Evolutionary conservation across 2,113 vertebrate genomes (phyloP), one percentile per base, ranked within the genome.

Genomic region (Myiagra hebetior): DNA sequence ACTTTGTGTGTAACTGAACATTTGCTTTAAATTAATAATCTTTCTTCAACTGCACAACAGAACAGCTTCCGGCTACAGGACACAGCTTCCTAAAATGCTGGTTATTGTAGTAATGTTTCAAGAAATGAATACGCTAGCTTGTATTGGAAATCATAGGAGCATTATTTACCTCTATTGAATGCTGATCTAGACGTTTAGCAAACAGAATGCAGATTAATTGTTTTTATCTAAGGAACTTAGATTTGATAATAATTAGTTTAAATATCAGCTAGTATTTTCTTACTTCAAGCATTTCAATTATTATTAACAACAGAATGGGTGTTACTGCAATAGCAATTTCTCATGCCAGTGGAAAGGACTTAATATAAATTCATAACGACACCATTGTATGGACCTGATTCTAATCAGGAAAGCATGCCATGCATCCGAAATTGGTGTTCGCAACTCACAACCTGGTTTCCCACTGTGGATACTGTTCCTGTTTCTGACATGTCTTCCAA

Each of bases 231-330:
- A 89, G 55, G 20, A 82, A 95, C 78, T 96, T 92, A 64, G 78
- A 97, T 95, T 92, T 79, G 57, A 95, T 97, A 97, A 95, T 94
- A 96, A 94, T 50, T 89, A 80, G 65, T 91, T 92, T 96, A 95
- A 95, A 83, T 81, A 95, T 85, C 84, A 93, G 47, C 88, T 89
- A 72, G 30, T 84, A 65, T 85, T 97, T 96, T 94, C 67, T 86
- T 89, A 65, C 93, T 96, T 94, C 69, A 94, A 94, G 87, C 78
- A 78, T 63, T 95, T 94, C 59, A 85, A 87, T 92, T 87, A 87
- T 42, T 78, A 93, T 91, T 53, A 91, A 95, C 86, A 87, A 81
- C 20, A 90, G 87, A 95, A 89, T 15, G 35, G 33, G 28, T 84
- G 35, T 64, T 92, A 84, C 55, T 91, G 85, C 75, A 91, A 80